Evolutionary conservation across 2,113 vertebrate genomes (phyloP).

Genomic region (Poecilia latipinna): DNA sequence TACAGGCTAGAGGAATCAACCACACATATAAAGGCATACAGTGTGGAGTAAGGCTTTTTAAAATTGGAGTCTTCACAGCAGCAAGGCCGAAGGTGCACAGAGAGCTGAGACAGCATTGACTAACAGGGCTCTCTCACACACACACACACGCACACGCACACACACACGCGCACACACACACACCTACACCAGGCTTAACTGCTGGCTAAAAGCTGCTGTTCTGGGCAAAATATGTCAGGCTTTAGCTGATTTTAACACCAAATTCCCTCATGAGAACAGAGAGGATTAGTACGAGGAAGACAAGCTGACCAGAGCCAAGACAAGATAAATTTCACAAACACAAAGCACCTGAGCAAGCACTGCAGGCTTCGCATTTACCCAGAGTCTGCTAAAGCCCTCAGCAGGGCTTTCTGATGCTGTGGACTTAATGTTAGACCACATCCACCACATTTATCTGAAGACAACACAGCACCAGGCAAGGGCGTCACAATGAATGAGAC

Average conservation of each 20-base stretch:
- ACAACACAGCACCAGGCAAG: no score
- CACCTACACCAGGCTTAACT: conserved; percentile 1
- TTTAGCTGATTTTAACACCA: conserved; percentile 51
- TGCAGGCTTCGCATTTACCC: not conserved
- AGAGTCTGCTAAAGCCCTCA: not conserved
- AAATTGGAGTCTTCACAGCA: conserved; percentile 54
- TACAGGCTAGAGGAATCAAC: conserved; percentile 58
- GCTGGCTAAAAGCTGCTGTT: conserved; percentile 43
- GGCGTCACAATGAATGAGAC: no score
- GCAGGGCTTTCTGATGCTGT: not conserved
- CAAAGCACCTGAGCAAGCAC: not conserved
- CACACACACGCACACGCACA: not conserved
- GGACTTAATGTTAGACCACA: not conserved
- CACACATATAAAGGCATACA: not conserved
- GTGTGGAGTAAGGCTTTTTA: conserved; percentile 18
- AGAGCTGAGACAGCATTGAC: conserved; percentile 61
- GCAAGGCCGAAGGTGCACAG: conserved; percentile 8
- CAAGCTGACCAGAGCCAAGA: conserved; percentile 31
- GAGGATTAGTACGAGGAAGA: conserved; percentile 40
- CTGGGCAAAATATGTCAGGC: conserved; percentile 30
- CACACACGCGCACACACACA: not conserved
- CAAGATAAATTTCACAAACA: conserved; percentile 43
- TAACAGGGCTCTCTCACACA: conserved; percentile 9
- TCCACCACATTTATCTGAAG: not conserved
- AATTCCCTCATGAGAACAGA: conserved; percentile 12